A percentile compares a stretch with the other conserved stretches of the same genome.
Evolutionary conservation across 2,797 vertebrate species (phyloP).

Genomic region (Staurois parvus): DNA sequence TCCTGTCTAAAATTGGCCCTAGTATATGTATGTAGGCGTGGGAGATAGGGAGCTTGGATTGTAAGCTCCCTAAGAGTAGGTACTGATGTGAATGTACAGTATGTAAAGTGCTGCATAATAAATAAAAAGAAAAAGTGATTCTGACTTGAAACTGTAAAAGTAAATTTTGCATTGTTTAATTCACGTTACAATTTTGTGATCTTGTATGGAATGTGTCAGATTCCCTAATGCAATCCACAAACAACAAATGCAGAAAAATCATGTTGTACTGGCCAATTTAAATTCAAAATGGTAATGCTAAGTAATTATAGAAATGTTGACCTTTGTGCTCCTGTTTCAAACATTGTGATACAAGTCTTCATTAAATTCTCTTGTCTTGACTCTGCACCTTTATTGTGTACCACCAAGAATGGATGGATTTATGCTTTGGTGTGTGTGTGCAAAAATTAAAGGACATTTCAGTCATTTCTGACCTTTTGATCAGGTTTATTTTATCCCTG

Average conservation of each 20-base stretch:
- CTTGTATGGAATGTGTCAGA: neutral
- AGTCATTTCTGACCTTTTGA: slow-evolving; percentile 29
- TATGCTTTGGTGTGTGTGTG: neutral
- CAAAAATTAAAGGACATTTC: slow-evolving; percentile 7
- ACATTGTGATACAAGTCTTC: neutral
- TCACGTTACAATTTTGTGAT: neutral
- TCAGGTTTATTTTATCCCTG: slow-evolving; percentile 16
- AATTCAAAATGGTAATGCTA: neutral
- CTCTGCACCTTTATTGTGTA: neutral
- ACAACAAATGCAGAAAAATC: neutral
- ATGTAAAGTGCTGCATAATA: too few relatives aligned
- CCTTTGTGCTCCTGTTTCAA: neutral
- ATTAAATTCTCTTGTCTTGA: slow-evolving; percentile 2
- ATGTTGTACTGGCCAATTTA: neutral
- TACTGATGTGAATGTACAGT: too few relatives aligned
- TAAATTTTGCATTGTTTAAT: too few relatives aligned
- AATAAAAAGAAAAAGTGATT: too few relatives aligned
- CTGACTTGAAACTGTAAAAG: neutral
- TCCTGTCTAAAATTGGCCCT: too few relatives aligned
- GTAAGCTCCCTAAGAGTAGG: too few relatives aligned
- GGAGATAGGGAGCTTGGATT: too few relatives aligned
- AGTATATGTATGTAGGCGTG: too few relatives aligned
- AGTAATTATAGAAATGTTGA: slow-evolving; percentile 4
- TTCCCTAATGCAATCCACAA: neutral
- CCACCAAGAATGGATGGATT: slow-evolving; percentile 15